Base-by-base conservation (phyloP, 2,888 invertebrate genomes). In the Eristalis pertinax region DNA sequence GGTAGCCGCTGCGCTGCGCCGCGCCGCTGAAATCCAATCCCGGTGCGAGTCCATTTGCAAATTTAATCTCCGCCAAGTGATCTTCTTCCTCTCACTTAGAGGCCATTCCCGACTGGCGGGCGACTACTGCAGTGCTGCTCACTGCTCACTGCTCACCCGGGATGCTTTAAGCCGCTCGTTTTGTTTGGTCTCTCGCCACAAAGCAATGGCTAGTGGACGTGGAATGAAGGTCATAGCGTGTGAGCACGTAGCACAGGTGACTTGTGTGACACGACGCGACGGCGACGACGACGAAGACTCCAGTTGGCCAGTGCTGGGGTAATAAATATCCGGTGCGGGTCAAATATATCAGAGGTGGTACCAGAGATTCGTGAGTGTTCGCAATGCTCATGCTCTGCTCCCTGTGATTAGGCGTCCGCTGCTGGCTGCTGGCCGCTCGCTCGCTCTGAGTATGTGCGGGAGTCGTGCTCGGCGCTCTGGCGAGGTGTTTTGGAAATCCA, bases 181-280 rank as follows among this genome's bases (percentile, higher is more conserved):
- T 41, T 60, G 24, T 13, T 29, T 4, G 26, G 60, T 11, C 60
- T 15, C 60, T 26, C 60, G 26, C 13, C 60, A 15, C 60, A 26
- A 26, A 13, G 26, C 60, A 26, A 26, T 15, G 26, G 62, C 69
- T 50, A 80, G 62, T 70, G 78, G 62, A 1, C 26, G 35, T 35
- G 68, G 79, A 87, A 87, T 87, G 87, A 87, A 87, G 87, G 87
- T 87, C 87, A 87, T 87, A 87, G 87, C 87, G 87, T 87, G 87
- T 80, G 84, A 79, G 84, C 76, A 84, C 69, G 84, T 84, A 79
- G 79, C 79, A 84, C 87, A 87, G 87, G 87, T 87, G 87, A 87
- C 87, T 87, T 87, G 87, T 87, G 87, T 76, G 87, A 87, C 84
- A 87, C 79, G 76, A 84, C 68, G 87, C 83, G 79, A 83, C 79